Percentiles rank a stretch among this genome's conserved stretches.
phyloP scores from a whole-genome alignment of 2,797 vertebrate species.

The Crenuchus spilurus region DNA sequence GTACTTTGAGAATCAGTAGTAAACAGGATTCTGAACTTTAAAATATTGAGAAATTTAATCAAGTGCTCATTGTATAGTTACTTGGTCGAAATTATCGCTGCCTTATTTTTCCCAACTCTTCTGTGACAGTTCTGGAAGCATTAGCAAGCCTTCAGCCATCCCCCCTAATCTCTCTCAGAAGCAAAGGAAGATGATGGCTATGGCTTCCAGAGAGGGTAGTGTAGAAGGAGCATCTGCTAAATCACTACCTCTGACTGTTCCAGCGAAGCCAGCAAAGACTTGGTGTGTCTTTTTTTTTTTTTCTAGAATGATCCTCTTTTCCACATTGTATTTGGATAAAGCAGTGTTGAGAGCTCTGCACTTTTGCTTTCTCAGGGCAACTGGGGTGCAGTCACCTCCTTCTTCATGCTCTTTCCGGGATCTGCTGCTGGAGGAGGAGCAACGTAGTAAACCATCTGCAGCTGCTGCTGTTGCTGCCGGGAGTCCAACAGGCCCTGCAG shows the following conservation, averaged over 20 bases:
- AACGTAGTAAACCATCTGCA: slow-evolving; percentile 49
- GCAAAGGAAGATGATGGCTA: slow-evolving; percentile 94
- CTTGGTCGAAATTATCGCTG: no score
- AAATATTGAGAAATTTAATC: no score
- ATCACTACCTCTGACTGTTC: slow-evolving; percentile 62
- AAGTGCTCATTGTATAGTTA: no score
- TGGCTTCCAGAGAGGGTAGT: slow-evolving; percentile 85
- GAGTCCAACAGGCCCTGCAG: slow-evolving; percentile 49
- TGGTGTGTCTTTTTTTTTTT: slow-evolving; percentile 79
- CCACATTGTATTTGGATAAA: neutral
- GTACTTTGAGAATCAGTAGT: neutral
- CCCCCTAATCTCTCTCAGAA: slow-evolving; percentile 93
- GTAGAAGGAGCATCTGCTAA: slow-evolving; percentile 72
- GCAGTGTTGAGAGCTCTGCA: neutral
- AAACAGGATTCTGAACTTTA: neutral
- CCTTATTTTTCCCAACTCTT: neutral
- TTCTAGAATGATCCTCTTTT: neutral
- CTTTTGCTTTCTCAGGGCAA: slow-evolving; percentile 75
- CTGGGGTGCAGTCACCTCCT: slow-evolving; percentile 73
- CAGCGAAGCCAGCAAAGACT: slow-evolving; percentile 79
- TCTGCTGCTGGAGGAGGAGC: slow-evolving; percentile 86
- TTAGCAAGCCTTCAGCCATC: slow-evolving; percentile 75
- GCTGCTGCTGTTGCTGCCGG: slow-evolving; percentile 47
- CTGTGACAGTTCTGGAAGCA: slow-evolving; percentile 56
- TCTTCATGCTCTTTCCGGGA: slow-evolving; percentile 87